Evolutionary conservation across 2,797 vertebrate genomes (phyloP), one percentile per base, ranked within the genome.

Genomic region (Danio choprae): DNA sequence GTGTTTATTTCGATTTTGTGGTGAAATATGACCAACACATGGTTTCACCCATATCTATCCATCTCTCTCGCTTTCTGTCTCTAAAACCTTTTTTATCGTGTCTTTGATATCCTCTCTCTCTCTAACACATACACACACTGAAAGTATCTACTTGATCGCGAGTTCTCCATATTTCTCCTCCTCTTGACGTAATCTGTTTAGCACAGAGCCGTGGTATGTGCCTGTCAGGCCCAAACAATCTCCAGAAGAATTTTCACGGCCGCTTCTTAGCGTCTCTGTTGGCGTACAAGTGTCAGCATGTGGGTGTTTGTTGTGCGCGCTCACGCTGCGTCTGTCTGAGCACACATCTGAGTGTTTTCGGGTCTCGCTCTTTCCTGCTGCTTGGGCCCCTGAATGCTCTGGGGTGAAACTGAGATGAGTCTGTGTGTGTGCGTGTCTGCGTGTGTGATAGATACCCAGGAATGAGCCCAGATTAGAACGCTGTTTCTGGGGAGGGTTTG

Each of bases 381-480:
- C 55, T 53, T 10, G 44, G 56, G 51, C 73, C 53, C 64, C 64
- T 13, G 38, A 76, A 76, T 64, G 56, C n/a, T 15, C 82, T 6
- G 20, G 40, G 77, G 76, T 70, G 62, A 80, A 62, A 59, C 48
- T 38, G 69, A 74, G 51, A 62, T 36, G 46, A 71, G 18, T 51
- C 69, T 44, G 46, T 46, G 7, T 69, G 48, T 29, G 29, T 29
- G 29, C 36, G 22, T 9, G 76, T 22, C n/a, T 3, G 29, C 51
- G 16, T 29, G 8, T 29, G 44, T 22, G 41, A 76, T 65, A 63
- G 69, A 82, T 76, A 68, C 68, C 48, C 67, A 86, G 82, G 73
- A 81, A 84, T 84, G 87, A 55, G 81, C 85, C 83, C 75, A 84
- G 87, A 86, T 86, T 85, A 83, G 84, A 75, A 64, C 82, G 2